Percentiles rank a stretch among this genome's conserved stretches.
Conservation (phyloP, 2,797 vertebrate species). For the Sitta carolinensis region DNA sequence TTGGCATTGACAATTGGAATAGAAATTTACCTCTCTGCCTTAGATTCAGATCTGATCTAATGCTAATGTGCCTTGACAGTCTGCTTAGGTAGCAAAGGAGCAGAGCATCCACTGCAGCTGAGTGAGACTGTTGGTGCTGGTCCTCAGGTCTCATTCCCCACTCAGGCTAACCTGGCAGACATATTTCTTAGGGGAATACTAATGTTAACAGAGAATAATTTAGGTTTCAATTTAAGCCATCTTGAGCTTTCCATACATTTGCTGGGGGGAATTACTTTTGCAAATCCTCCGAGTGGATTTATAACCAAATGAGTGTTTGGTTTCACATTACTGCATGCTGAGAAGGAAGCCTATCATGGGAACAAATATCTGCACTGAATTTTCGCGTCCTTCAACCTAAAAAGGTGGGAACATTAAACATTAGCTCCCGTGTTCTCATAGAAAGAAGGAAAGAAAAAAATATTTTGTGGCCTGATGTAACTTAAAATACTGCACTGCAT, state of each 20-base stretch:
- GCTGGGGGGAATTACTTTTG: neutral
- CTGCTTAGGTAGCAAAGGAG: neutral
- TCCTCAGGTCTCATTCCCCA: neutral
- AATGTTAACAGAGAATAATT: constrained; percentile 9
- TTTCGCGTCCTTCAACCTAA: neutral
- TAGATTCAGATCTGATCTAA: neutral
- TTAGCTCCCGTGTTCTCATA: neutral
- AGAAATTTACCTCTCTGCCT: neutral
- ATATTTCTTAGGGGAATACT: constrained; percentile 14
- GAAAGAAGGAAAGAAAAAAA: neutral
- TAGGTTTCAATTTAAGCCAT: constrained; percentile 19
- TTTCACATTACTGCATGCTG: constrained; percentile 28
- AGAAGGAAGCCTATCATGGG: constrained; percentile 6
- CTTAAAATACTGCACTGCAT: neutral
- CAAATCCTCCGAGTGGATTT: neutral
- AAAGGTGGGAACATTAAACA: neutral
- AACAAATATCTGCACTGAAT: constrained; percentile 15
- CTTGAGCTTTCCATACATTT: constrained; percentile 23
- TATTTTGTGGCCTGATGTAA: neutral
- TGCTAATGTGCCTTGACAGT: neutral
- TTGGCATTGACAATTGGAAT: neutral
- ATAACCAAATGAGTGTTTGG: constrained; percentile 12
- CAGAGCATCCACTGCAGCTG: neutral
- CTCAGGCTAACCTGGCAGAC: neutral
- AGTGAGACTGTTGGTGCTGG: neutral